Percentiles rank a stretch among this genome's conserved stretches.
Evolutionary conservation across 2,113 vertebrate genomes (phyloP).

Genomic region (Austrofundulus limnaeus): DNA sequence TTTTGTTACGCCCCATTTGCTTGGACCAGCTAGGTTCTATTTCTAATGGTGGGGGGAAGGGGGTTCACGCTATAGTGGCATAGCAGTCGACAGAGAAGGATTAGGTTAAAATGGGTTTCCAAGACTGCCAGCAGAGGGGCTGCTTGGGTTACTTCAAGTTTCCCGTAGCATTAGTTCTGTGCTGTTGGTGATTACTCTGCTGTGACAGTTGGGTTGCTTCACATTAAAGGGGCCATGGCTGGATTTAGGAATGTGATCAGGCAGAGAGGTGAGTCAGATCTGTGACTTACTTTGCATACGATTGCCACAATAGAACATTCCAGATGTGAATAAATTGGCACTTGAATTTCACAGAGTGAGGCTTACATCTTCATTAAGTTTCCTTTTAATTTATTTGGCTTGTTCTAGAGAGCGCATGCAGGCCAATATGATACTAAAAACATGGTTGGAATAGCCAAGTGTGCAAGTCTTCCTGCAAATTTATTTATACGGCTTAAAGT

Average conservation of each 20-base stretch:
- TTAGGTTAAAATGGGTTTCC: constrained; percentile 53
- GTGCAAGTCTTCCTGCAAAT: constrained; percentile 48
- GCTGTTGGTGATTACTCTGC: constrained; percentile 49
- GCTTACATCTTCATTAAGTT: constrained; percentile 23
- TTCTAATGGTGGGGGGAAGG: too few species aligned
- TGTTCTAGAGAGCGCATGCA: constrained; percentile 33
- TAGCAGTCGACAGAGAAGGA: constrained; percentile 40
- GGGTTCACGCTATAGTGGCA: constrained; percentile 12
- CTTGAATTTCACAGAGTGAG: constrained; percentile 9
- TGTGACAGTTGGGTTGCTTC: constrained; percentile 58
- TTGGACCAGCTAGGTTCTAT: constrained; percentile 17
- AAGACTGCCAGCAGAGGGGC: constrained; percentile 47
- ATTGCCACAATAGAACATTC: not conserved
- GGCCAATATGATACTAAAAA: constrained; percentile 34
- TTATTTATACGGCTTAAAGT: constrained; percentile 55
- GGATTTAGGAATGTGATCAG: constrained; percentile 37
- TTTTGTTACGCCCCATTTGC: constrained; percentile 43
- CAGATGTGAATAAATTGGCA: constrained; percentile 8
- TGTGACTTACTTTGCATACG: constrained; percentile 41
- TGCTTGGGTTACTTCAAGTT: constrained; percentile 57
- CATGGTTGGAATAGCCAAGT: constrained; percentile 32
- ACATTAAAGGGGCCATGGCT: constrained; percentile 43
- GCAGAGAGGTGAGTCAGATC: constrained; percentile 19
- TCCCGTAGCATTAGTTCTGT: constrained; percentile 50
- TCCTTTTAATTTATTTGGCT: constrained; percentile 49